Percentiles rank a stretch among this genome's conserved stretches.
Evolutionary conservation across 2,113 vertebrate genomes (phyloP).

Genomic region (Amia ocellicauda): DNA sequence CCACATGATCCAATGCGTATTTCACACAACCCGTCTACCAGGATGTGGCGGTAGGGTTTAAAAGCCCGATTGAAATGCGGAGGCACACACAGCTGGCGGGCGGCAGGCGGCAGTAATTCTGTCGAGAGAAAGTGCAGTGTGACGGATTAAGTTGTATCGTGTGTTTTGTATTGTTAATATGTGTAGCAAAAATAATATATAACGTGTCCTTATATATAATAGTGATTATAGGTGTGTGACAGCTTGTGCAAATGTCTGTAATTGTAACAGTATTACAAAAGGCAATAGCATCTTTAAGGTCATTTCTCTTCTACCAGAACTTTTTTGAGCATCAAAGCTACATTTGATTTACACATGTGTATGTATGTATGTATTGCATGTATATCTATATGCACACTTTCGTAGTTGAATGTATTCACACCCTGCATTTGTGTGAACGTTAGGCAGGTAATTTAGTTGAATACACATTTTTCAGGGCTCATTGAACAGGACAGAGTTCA

Average conservation of each 20-base stretch:
- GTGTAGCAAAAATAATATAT: background rate
- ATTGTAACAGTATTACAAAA: background rate
- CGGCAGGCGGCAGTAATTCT: constrained; percentile 52
- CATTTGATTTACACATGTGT: too few relatives aligned
- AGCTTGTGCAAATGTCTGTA: background rate
- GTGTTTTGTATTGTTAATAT: constrained; percentile 13
- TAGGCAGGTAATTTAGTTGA: too few relatives aligned
- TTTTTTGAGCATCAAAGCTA: too few relatives aligned
- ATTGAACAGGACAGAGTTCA: too few relatives aligned
- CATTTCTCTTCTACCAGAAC: too few relatives aligned
- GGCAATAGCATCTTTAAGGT: background rate
- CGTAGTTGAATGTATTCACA: too few relatives aligned
- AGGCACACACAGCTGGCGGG: constrained; percentile 44
- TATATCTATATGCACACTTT: too few relatives aligned
- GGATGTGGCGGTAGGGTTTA: background rate
- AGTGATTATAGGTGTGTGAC: constrained; percentile 15
- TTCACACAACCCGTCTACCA: background rate
- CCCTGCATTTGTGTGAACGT: too few relatives aligned
- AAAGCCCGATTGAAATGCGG: constrained; percentile 15
- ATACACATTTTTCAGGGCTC: too few relatives aligned
- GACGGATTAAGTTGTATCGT: constrained; percentile 46
- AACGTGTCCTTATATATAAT: constrained; percentile 5
- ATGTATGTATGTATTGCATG: too few relatives aligned
- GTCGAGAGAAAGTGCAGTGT: constrained; percentile 15
- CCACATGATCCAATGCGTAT: background rate